These are phyloP conservation scores for Aegithalos caudatus DNA, from an alignment of 2,113 vertebrate genomes.

Conservation along the genomic window DNA sequence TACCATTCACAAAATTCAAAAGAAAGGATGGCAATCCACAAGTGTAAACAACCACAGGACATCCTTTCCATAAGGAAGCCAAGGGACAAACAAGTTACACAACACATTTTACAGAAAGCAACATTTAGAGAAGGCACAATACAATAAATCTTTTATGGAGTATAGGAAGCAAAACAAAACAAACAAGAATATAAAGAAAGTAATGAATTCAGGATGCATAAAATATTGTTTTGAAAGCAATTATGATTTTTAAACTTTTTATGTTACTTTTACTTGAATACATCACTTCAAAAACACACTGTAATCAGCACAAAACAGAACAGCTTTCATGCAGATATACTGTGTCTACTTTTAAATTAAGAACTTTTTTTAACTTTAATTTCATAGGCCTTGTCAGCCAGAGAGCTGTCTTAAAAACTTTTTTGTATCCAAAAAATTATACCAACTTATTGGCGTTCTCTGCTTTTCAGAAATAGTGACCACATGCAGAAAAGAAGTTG, in stretches of 20 bases:
- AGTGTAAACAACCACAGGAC: neutral
- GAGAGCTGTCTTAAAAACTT: fast-evolving
- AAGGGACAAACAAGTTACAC: slow-evolving; percentile 26
- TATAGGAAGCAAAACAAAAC: neutral
- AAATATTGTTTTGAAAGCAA: neutral
- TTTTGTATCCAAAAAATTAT: neutral
- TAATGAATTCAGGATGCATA: neutral
- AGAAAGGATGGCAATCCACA: neutral
- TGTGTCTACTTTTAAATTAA: neutral
- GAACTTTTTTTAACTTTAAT: neutral
- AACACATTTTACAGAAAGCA: neutral
- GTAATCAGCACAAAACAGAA: neutral
- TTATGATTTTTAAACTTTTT: neutral
- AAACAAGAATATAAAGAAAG: neutral
- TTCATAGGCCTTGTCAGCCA: neutral
- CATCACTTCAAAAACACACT: neutral
- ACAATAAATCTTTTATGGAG: neutral
- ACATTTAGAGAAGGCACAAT: neutral
- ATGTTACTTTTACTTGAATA: neutral
- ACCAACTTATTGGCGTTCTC: neutral
- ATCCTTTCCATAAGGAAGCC: slow-evolving; percentile 27
- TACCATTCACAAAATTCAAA: neutral
- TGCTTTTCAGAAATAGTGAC: neutral
- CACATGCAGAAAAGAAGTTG: neutral
- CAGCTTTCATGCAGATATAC: neutral